phyloP scores from a whole-genome alignment of 2,888 invertebrate genomes.

The Ernsta delagoae region DNA sequence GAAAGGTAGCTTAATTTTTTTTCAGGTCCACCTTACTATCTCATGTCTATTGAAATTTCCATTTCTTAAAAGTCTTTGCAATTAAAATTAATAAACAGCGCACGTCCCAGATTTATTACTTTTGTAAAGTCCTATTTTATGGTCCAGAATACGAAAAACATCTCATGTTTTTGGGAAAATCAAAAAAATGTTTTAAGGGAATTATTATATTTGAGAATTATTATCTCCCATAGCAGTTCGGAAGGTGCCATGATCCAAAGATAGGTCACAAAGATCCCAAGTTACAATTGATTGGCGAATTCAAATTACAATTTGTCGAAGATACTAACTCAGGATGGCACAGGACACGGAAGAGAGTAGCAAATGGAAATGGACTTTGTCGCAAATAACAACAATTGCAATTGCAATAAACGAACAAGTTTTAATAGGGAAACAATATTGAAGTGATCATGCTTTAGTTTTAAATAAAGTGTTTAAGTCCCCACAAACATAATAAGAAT shows the following conservation, averaged over 20 bases:
- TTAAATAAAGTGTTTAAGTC: too few species aligned
- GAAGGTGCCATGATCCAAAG: neutral
- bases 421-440: too few species aligned
- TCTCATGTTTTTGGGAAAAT: too few species aligned
- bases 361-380: neutral
- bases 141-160: too few species aligned
- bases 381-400: neutral
- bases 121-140: too few species aligned
- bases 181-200: too few species aligned
- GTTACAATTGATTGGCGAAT: conserved; percentile 9
- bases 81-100: neutral
- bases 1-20: too few species aligned
- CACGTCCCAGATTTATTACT: neutral
- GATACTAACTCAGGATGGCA: conserved; percentile 14
- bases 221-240: too few species aligned
- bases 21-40: neutral
- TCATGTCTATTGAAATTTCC: neutral
- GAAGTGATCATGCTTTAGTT: too few species aligned
- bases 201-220: too few species aligned
- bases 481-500: too few species aligned
- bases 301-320: conserved; percentile 23
- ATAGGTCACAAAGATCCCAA: conserved; percentile 4
- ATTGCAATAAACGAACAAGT: neutral
- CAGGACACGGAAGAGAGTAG: neutral
- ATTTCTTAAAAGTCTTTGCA: neutral